Base-by-base conservation (phyloP, 2,113 vertebrate genomes). In the Corythornis madagascariensis region DNA sequence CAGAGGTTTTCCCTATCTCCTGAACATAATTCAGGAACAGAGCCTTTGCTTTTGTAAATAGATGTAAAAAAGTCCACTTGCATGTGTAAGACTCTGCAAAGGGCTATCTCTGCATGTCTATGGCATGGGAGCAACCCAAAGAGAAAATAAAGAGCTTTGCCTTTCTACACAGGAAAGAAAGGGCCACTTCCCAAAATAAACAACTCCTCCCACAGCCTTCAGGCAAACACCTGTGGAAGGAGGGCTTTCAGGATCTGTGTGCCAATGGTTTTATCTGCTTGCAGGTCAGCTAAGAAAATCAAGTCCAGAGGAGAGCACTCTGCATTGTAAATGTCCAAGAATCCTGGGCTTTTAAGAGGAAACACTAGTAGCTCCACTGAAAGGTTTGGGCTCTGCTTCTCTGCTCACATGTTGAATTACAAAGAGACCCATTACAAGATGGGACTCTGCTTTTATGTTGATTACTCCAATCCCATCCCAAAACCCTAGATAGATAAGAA, bases 201-300 rank as follows among this genome's bases (percentile, higher is more conserved):
- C 56, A 86, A 19, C 43, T 73, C 50, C 61, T 93, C 76, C 72
- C 40, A 28, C 21, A 64, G 76, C 92, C 93, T 91, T 67, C 60
- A 48, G 93, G 95, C 75, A 91, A 91, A 86, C 86, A 90, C 81
- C 84, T 94, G 91, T 55, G 72, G 57, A 85, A 75, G 25, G n/a
- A 84, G 47, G 31, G 24, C 53, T 84, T 89, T 59, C 7, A 19
- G 47, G 47, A 56, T 40, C 82, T 28, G 0, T 60, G 70, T 91
- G 81, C 63, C 71, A 63, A 1, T 66, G 88, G 42, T 74, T 76
- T 88, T 88, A 61, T 67, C 83, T 94, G 65, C 79, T 93, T 90
- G 77, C 79, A 89, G 85, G 52, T 66, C 88, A 95, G 72, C 69
- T 81, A 43, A 80, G 83, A 83, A 88, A 93, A 84, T 28, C 81